Evolutionary conservation across 2,113 vertebrate species (phyloP).

Genomic region (Elachura formosa): DNA sequence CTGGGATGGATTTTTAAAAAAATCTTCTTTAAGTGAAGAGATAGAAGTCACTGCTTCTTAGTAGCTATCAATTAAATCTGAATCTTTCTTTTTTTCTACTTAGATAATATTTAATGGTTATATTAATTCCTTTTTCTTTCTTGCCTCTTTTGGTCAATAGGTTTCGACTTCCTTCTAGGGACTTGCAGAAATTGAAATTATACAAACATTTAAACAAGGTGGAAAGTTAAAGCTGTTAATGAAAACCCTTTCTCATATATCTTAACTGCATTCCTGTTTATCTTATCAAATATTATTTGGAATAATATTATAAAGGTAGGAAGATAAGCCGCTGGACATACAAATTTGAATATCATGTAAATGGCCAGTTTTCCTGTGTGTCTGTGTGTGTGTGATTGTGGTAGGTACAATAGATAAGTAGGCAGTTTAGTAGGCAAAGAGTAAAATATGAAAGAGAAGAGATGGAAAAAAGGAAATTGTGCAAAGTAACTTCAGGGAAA

Average conservation of each 20-base stretch:
- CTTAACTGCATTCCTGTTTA: background rate
- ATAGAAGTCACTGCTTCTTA: background rate
- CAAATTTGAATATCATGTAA: background rate
- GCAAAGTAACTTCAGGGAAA: constrained; percentile 17
- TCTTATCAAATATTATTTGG: background rate
- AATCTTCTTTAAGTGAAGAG: background rate
- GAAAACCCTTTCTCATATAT: background rate
- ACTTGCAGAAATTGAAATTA: background rate
- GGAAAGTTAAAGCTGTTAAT: background rate
- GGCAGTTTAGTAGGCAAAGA: background rate
- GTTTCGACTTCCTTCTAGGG: background rate
- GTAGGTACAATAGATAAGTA: background rate
- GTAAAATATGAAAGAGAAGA: constrained; percentile 25
- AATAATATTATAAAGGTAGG: background rate
- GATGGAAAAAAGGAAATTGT: background rate
- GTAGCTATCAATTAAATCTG: background rate
- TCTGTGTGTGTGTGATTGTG: background rate
- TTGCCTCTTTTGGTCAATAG: background rate
- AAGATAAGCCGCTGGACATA: background rate
- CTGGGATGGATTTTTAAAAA: background rate
- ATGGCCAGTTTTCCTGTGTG: background rate
- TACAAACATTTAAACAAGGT: background rate
- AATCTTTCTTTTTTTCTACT: background rate
- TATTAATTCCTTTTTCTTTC: background rate
- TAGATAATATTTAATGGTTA: background rate